phyloP scores from a whole-genome alignment of 2,113 vertebrate genomes.

The Sceloporus undulatus region DNA sequence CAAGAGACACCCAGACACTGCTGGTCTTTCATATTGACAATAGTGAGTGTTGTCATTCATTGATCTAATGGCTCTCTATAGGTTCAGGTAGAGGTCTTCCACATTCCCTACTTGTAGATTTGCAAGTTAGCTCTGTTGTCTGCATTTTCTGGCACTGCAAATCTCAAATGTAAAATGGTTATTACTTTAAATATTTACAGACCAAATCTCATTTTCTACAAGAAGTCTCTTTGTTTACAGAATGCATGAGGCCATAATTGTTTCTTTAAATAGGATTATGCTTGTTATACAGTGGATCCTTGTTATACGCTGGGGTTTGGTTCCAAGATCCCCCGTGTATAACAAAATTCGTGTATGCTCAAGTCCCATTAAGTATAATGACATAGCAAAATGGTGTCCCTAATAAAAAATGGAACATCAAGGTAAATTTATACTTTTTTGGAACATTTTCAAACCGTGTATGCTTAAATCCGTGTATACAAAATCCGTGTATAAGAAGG shows the following conservation, averaged over 20 bases:
- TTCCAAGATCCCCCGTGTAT: too few relatives aligned
- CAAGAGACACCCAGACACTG: too few relatives aligned
- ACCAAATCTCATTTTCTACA: constrained; percentile 26
- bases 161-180: constrained; percentile 18
- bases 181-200: constrained; percentile 5
- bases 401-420: too few relatives aligned
- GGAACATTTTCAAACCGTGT: too few relatives aligned
- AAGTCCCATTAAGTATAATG: too few relatives aligned
- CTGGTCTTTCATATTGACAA: too few relatives aligned
- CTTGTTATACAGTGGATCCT: neutral
- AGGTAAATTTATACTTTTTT: too few relatives aligned
- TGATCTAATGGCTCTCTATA: neutral
- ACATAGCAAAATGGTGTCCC: too few relatives aligned
- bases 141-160: constrained; percentile 12
- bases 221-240: neutral
- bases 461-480: too few relatives aligned
- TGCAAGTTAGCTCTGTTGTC: neutral
- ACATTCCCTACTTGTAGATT: neutral
- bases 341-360: too few relatives aligned
- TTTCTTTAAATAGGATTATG: neutral
- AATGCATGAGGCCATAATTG: neutral
- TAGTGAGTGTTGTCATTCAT: neutral
- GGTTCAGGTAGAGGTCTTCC: neutral
- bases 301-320: too few relatives aligned
- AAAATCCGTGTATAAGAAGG: too few relatives aligned